phyloP scores from a whole-genome alignment of 2,797 vertebrate species.

The Petrocephalus sullivani region DNA sequence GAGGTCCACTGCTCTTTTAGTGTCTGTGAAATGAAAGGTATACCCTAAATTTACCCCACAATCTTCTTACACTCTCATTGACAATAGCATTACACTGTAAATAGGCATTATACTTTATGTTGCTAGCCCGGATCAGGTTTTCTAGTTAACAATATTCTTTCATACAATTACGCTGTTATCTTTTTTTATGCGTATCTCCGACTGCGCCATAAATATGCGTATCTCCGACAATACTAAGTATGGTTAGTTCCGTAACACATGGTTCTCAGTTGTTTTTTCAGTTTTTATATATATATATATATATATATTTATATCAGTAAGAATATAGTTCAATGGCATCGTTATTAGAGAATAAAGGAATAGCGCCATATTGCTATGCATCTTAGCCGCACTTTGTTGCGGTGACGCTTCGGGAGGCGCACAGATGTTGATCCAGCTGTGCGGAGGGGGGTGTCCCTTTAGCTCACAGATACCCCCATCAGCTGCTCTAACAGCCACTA shows the following conservation, averaged over 20 bases:
- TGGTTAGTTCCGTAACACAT: neutral
- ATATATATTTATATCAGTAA: neutral
- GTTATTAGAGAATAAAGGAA: neutral
- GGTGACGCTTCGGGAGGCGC: neutral
- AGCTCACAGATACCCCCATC: neutral
- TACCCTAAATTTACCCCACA: slow-evolving; percentile 6
- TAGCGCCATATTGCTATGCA: neutral
- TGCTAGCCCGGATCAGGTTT: neutral
- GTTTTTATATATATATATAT: neutral
- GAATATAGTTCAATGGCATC: neutral
- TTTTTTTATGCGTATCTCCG: neutral
- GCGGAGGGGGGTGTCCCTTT: neutral
- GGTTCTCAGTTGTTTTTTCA: neutral
- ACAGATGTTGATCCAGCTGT: neutral
- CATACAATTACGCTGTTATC: neutral
- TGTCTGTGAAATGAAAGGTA: slow-evolving; percentile 61
- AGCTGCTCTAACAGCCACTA: neutral
- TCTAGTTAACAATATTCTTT: neutral
- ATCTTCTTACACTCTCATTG: neutral
- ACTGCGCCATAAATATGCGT: neutral
- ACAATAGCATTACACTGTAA: neutral
- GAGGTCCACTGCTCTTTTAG: slow-evolving; percentile 74
- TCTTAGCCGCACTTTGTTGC: neutral
- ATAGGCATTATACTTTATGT: neutral
- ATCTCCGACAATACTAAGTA: neutral